Percentiles rank a stretch among this genome's conserved stretches.
Evolutionary conservation across 2,797 vertebrate genomes (phyloP).

Genomic region (Argya squamiceps): DNA sequence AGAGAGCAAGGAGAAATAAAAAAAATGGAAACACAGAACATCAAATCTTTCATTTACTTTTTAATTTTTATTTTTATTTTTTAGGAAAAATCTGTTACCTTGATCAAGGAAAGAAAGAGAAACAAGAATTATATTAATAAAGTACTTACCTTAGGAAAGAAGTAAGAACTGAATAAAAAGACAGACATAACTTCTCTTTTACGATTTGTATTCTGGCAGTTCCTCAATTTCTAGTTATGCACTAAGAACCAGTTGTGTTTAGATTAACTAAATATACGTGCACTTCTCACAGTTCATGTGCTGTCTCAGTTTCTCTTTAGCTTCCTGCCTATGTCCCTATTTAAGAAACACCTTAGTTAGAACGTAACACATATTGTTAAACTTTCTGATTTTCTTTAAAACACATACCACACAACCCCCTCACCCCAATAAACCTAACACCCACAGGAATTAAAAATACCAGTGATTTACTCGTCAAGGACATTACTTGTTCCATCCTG

Average conservation of each 20-base stretch:
- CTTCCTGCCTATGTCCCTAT: not conserved
- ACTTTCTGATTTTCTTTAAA: not conserved
- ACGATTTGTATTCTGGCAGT: not conserved
- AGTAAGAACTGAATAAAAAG: not conserved
- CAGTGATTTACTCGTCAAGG: not conserved
- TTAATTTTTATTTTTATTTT: not conserved
- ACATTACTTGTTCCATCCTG: not conserved
- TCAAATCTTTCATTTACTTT: not conserved
- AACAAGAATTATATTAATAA: not conserved
- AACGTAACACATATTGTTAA: not conserved
- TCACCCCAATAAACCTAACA: not conserved
- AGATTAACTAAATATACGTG: not conserved
- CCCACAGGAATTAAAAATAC: slow-evolving; percentile 23
- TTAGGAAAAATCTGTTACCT: not conserved
- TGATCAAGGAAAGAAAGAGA: not conserved
- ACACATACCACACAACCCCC: not conserved
- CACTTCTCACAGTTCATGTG: not conserved
- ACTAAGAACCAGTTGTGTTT: not conserved
- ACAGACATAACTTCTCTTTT: not conserved
- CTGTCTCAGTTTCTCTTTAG: not conserved
- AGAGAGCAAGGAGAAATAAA: not conserved
- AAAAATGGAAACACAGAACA: not conserved
- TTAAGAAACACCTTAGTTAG: not conserved
- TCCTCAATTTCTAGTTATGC: not conserved
- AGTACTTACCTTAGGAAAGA: not conserved